Percentiles rank a stretch among this genome's conserved stretches.
These are phyloP conservation scores for Grus americana DNA, from an alignment of 2,113 vertebrate genomes.

Conservation along the genomic window DNA sequence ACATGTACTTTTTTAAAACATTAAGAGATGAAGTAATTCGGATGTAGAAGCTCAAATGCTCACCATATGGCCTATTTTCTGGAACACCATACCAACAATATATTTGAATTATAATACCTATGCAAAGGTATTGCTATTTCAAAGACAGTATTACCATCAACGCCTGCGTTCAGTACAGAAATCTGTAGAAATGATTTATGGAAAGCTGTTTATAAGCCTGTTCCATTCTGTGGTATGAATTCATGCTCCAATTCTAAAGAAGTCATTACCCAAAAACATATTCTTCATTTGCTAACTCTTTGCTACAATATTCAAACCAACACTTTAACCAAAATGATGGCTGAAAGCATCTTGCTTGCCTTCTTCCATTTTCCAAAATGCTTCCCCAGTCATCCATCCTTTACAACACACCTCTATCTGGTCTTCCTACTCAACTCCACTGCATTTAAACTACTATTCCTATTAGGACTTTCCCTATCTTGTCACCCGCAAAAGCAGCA, in stretches of 20 bases:
- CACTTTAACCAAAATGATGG: neutral
- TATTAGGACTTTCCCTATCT: neutral
- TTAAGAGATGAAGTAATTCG: neutral
- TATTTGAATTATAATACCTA: neutral
- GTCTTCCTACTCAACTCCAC: neutral
- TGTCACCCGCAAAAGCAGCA: neutral
- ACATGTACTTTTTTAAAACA: neutral
- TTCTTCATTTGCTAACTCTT: neutral
- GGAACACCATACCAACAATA: neutral
- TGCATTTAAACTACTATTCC: neutral
- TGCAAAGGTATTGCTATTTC: neutral
- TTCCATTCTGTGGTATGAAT: neutral
- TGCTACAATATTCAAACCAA: neutral
- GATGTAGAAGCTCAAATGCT: neutral
- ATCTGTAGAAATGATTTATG: neutral
- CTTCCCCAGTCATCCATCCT: neutral
- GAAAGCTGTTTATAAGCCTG: neutral
- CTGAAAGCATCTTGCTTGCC: neutral
- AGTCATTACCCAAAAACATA: neutral
- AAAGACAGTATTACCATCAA: neutral
- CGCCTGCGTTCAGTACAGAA: neutral
- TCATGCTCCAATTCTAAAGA: neutral
- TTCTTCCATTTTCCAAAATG: neutral
- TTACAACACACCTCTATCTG: neutral
- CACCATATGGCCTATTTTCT: neutral